A percentile compares a stretch with the other conserved stretches of the same genome.
Conservation (phyloP, 2,797 vertebrate species). For the Falco peregrinus region DNA sequence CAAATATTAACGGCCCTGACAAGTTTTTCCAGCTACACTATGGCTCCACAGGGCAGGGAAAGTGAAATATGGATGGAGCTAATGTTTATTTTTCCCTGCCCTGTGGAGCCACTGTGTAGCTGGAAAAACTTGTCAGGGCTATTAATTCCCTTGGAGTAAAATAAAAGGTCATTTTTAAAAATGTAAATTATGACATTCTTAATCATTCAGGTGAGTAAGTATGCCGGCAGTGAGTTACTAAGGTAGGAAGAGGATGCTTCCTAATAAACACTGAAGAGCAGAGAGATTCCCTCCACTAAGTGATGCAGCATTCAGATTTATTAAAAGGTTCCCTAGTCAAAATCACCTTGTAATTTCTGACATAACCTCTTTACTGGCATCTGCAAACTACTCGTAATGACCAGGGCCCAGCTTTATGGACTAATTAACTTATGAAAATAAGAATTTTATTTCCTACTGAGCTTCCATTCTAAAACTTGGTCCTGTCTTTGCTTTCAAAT, state of each 20-base stretch:
- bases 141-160: neutral
- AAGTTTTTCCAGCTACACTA: too few species aligned
- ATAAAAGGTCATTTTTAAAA: neutral
- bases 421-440: neutral
- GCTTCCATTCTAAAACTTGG: neutral
- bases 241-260: neutral
- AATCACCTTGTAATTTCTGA: slow-evolving; percentile 14
- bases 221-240: neutral
- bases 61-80: neutral
- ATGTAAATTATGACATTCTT: neutral
- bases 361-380: neutral
- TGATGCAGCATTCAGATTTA: neutral
- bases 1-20: neutral
- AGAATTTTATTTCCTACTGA: neutral
- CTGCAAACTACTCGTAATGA: neutral
- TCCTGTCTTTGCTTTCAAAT: neutral
- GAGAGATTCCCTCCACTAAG: neutral
- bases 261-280: neutral
- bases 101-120: accelerated
- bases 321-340: slow-evolving; percentile 18
- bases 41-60: neutral
- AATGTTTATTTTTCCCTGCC: neutral
- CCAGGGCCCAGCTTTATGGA: neutral
- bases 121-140: neutral
- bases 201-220: neutral